Evolutionary conservation across 2,797 vertebrate genomes (phyloP).

Genomic region (Phalanger gymnotis): DNA sequence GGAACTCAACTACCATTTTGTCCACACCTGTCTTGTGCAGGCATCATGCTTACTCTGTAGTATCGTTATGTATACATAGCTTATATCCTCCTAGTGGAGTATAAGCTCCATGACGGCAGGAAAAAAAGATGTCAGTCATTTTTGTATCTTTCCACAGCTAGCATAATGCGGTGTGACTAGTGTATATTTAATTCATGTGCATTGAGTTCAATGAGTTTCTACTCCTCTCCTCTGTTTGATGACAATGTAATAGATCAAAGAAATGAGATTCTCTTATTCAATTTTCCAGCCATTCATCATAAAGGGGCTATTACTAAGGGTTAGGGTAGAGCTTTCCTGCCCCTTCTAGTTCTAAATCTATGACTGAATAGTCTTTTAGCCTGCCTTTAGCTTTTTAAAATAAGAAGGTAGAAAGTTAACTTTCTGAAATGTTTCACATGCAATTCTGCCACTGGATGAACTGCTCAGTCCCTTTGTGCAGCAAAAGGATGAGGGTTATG

Average conservation of each 20-base stretch:
- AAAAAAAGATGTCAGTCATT: neutral
- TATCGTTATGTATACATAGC: neutral
- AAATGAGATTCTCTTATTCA: neutral
- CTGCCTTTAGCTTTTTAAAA: neutral
- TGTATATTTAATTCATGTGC: neutral
- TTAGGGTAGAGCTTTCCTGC: neutral
- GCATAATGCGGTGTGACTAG: neutral
- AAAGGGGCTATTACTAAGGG: neutral
- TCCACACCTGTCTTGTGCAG: neutral
- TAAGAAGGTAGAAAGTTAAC: neutral
- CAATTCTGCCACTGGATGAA: neutral
- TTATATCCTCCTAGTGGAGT: neutral
- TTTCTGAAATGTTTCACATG: neutral
- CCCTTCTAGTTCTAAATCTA: neutral
- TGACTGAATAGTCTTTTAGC: neutral
- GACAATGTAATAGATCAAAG: neutral
- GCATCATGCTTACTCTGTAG: neutral
- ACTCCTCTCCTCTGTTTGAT: neutral
- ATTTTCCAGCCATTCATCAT: neutral
- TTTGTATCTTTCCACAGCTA: neutral
- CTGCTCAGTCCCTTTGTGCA: neutral
- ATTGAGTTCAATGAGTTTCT: constrained; percentile 7
- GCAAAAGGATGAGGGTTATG: neutral
- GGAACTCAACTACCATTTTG: neutral
- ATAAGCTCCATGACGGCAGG: neutral